Evolutionary conservation across 2,797 vertebrate genomes (phyloP).

Genomic region (Artibeus jamaicensis): DNA sequence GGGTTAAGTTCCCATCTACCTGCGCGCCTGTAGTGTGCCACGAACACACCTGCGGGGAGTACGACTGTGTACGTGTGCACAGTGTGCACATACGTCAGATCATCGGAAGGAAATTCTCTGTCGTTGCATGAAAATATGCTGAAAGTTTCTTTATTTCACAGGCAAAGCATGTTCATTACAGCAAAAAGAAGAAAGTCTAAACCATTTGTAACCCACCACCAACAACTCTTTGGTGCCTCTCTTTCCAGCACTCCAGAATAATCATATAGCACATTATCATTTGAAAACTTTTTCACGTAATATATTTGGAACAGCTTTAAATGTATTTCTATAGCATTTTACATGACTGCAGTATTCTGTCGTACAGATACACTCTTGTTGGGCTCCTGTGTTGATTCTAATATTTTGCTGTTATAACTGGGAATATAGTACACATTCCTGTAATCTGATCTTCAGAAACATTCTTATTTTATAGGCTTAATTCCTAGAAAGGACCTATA

Average conservation of each 20-base stretch:
- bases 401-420: neutral
- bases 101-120: neutral
- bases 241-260: slow-evolving; percentile 10
- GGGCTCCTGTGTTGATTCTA: neutral
- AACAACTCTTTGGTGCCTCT: neutral
- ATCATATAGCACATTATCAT: neutral
- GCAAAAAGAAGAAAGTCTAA: neutral
- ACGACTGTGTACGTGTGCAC: too few relatives aligned
- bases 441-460: neutral
- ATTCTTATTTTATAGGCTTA: slow-evolving; percentile 8
- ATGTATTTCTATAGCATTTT: neutral
- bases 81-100: neutral
- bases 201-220: neutral
- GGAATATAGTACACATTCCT: neutral
- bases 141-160: neutral
- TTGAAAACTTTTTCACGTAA: neutral
- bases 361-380: neutral
- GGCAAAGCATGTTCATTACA: neutral
- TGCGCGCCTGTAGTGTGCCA: neutral
- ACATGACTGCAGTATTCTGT: neutral
- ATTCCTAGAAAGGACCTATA: neutral
- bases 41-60: neutral
- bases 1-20: neutral
- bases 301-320: neutral
- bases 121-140: neutral